Evolutionary conservation across 2,113 vertebrate species (phyloP).

Genomic region (Oplegnathus fasciatus): DNA sequence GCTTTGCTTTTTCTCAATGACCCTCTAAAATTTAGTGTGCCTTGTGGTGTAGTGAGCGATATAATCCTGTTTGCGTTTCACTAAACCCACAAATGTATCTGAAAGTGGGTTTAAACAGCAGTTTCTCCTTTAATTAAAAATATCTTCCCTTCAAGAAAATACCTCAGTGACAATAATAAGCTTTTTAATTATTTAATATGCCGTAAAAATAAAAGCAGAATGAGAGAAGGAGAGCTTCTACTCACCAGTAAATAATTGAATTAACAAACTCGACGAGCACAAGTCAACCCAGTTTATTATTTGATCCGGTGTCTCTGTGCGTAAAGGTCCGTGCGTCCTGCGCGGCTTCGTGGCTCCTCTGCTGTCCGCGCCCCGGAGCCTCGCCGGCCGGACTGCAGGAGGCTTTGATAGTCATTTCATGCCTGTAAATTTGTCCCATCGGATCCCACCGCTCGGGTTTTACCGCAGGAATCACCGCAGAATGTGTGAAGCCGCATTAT

Average conservation of each 20-base stretch:
- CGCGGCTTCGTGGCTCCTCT: slow-evolving; percentile 32
- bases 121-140: slow-evolving; percentile 8
- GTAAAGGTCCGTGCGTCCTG: slow-evolving; percentile 65
- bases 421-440: slow-evolving; percentile 72
- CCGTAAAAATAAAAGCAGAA: not conserved
- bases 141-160: slow-evolving; percentile 1
- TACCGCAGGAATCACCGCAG: slow-evolving; percentile 67
- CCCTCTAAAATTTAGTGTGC: slow-evolving; percentile 36
- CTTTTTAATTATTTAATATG: slow-evolving; percentile 21
- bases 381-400: slow-evolving; percentile 56
- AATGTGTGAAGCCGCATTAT: slow-evolving; percentile 74
- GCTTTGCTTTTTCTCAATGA: slow-evolving; percentile 49
- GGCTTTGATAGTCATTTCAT: slow-evolving; percentile 75
- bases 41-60: slow-evolving; percentile 23
- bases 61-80: slow-evolving; percentile 38
- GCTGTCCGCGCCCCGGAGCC: slow-evolving; percentile 47
- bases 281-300: slow-evolving; percentile 8
- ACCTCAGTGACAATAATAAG: not conserved
- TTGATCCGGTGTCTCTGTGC: slow-evolving; percentile 48
- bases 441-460: slow-evolving; percentile 67
- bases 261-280: slow-evolving; percentile 15
- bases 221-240: slow-evolving; percentile 30
- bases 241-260: slow-evolving; percentile 61
- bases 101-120: slow-evolving; percentile 38
- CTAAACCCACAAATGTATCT: slow-evolving; percentile 30